Evolutionary conservation across 2,888 invertebrate genomes (phyloP).

Genomic region (Carpatolechia fugitivella): DNA sequence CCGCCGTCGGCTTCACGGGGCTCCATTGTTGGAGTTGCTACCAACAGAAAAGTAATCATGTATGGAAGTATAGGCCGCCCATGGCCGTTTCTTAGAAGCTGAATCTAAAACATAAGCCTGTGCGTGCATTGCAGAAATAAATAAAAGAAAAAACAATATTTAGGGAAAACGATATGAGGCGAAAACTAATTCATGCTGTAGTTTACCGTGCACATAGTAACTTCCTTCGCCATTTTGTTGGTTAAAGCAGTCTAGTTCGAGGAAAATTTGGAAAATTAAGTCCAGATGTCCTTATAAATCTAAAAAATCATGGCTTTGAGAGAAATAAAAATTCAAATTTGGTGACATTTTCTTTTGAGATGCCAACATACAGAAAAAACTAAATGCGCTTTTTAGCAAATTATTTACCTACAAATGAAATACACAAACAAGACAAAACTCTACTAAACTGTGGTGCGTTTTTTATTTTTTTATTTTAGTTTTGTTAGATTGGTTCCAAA

Average conservation of each 20-base stretch:
- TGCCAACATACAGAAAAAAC: background rate
- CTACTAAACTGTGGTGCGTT: too few species aligned
- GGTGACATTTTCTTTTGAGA: conserved; percentile 23
- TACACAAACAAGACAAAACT: too few species aligned
- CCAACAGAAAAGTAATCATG: background rate
- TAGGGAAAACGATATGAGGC: background rate
- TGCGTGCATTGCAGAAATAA: background rate
- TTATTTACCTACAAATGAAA: too few species aligned
- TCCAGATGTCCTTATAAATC: conserved; percentile 28
- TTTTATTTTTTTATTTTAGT: background rate
- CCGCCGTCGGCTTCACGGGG: conserved; percentile 82
- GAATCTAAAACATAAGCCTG: conserved; percentile 9
- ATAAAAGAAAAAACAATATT: too few species aligned
- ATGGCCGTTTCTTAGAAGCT: too few species aligned
- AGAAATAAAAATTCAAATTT: conserved; percentile 33
- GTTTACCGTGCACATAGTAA: conserved; percentile 70
- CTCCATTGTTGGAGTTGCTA: conserved; percentile 91
- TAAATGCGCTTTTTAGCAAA: background rate
- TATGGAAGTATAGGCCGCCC: background rate
- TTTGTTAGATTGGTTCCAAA: background rate
- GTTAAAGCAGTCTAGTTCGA: conserved; percentile 21
- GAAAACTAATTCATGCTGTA: background rate
- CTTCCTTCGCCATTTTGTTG: conserved; percentile 69
- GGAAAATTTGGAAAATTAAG: conserved; percentile 27
- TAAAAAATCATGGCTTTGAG: conserved; percentile 23